Evolutionary conservation across 2,113 vertebrate species (phyloP), one percentile per base, ranked within the genome.

Genomic region (Scomber colias): DNA sequence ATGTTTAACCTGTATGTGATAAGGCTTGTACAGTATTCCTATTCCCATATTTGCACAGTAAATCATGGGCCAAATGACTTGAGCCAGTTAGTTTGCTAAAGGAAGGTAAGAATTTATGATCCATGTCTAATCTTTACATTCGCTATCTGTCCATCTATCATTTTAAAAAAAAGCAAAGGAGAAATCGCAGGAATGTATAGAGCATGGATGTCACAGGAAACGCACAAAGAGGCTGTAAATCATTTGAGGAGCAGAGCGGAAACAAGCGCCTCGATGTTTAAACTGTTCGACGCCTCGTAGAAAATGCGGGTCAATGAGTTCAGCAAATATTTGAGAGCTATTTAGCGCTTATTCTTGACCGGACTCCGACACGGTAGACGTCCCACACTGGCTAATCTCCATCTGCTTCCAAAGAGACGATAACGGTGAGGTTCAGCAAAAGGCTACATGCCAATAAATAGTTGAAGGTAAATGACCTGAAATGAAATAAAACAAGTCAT

Each of bases 191-290:
- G 71, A 85, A 84, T 24, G 44, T 54, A 49, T 35, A 48, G 61
- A 61, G 10, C n/a, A 74, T 54, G 21, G 40, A 70, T 45, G 59
- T 84, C 59, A 79, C 11, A 21, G 68, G 24, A 80, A 57, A 81
- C 31, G 69, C 31, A 81, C 57, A 81, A 62, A 64, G 68, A 55
- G 45, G 17, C 48, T 49, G 71, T 90, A 80, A 91, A 85, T 90
- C 17, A 89, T 89, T 74, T 75, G 13, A 76, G n/a, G 10, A 71
- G 49, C 30, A 75, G 31, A 86, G 79, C 2, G 3, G 67, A 72
- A 88, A 48, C 21, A 14, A 30, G 3, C 11, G 0, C 50, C 53
- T 72, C 48, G 65, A 50, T 45, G 48, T 44, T 48, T 44, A 44
- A 14, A 57, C 49, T 45, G 14, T 49, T 80, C 12, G 53, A 65